Base-by-base conservation (phyloP, 2,113 vertebrate genomes). In the Nannobrachium achirus region DNA sequence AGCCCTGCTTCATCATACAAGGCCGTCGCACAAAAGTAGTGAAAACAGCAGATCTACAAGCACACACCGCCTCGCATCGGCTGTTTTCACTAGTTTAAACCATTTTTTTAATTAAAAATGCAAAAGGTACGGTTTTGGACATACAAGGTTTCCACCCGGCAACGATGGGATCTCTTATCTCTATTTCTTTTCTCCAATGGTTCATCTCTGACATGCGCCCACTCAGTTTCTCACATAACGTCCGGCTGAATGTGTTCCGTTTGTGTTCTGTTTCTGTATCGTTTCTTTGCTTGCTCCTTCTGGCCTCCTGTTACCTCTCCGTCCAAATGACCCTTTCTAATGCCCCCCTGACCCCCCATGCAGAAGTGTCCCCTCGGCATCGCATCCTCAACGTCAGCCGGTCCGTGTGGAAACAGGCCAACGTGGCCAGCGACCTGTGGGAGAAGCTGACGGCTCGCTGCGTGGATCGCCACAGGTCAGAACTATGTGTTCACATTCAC, bases 401-500 rank as follows among this genome's bases (percentile, higher is more conserved):
- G 51, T 95, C 95, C 6, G 95, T 99, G 13, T 99, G 98, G 97
- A 98, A 99, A 73, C 98, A 99, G 89, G 98, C 97, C 0, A 99
- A 95, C 0, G 96, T 98, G 79, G 93, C 96, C 73, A 97, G 97
- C 0, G 97, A 99, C 87, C 91, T 98, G 53, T 99, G 97, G 98
- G 98, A 99, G 69, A 98, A 98, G 81, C 86, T 99, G 85, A 97
- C 95, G 0, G 96, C 97, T 0, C 95, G 96, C 9, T 98, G 96
- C 0, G 91, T 98, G 65, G 97, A 99, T 84, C 95, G 97, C 56
- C 96, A 98, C 59, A 95, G 89, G 89, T 91, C 59, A 73, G 76
- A 16, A 39, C 58, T 40, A 33, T 2, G 10, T 58, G 16, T 14
- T 50, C 10, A 41, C 20, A 2, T 49, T 40, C 16, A 38, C n/a